Percentiles rank a stretch among this genome's conserved stretches.
phyloP scores from a whole-genome alignment of 2,113 vertebrate genomes.

The Eptesicus fuscus region DNA sequence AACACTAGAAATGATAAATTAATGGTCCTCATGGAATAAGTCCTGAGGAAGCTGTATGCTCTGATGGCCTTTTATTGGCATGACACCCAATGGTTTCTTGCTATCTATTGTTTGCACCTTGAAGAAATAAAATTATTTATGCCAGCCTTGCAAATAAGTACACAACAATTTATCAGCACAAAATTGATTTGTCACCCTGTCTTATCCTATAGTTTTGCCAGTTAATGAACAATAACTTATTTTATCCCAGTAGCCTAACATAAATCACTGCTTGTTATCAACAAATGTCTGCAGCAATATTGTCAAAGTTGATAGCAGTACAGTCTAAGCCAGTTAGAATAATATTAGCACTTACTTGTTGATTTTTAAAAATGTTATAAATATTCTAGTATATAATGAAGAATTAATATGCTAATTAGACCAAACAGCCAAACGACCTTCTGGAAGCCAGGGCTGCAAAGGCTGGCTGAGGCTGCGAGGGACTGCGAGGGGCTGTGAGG shows the following conservation, averaged over 20 bases:
- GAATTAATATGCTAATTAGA: too few relatives aligned
- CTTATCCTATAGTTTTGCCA: constrained; percentile 58
- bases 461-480: too few relatives aligned
- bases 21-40: background rate
- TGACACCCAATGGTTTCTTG: constrained; percentile 23
- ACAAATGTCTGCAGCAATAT: background rate
- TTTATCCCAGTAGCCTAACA: background rate
- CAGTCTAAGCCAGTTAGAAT: background rate
- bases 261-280: constrained; percentile 56
- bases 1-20: background rate
- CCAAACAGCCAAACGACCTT: too few relatives aligned
- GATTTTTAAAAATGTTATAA: background rate
- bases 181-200: constrained; percentile 53
- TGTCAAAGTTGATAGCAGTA: background rate
- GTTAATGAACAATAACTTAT: constrained; percentile 61
- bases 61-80: background rate
- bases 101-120: constrained; percentile 67
- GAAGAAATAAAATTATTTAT: constrained; percentile 68
- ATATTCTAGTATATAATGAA: background rate
- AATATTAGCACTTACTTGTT: background rate
- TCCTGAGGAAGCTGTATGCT: background rate
- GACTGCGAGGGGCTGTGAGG: too few relatives aligned
- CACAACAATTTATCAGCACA: constrained; percentile 57
- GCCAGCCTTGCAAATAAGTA: constrained; percentile 61
- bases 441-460: too few relatives aligned